Evolutionary conservation across 2,113 vertebrate genomes (phyloP), one percentile per base, ranked within the genome.

Genomic region (Microtus pennsylvanicus): DNA sequence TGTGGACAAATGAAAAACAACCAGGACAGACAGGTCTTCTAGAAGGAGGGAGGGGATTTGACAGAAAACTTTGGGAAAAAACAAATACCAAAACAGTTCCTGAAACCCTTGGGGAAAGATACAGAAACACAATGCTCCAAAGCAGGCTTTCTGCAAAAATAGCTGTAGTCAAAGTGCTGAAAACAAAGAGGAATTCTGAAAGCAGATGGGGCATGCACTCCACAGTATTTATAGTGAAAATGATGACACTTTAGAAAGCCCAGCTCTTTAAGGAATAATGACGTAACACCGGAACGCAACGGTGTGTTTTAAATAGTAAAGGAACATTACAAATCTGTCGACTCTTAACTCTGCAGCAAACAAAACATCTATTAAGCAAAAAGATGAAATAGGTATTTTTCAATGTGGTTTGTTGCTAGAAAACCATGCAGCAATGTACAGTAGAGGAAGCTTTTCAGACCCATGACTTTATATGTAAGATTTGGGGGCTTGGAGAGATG

Each of bases 331-430:
- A 24, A 26, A 70, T 13, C 30, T n/a, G 2, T 72, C 47, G 81
- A 2, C 45, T n/a, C 65, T 67, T 70, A 83, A 80, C 80, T 92
- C n/a, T 92, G 11, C 55, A 55, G 88, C 14, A 86, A 72, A 28
- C 86, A 80, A 92, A 93, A 69, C 61, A n/a, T 80, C 12, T 28
- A 30, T 75, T 14, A 88, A 61, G 76, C 83, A 58, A 38, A 42
- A 80, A 88, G 70, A 47, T 76, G 42, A 92, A 94, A 42, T 75
- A 89, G 6, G 38, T 69, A 69, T 90, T 94, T 93, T 28, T 94
- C 47, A 90, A 65, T 83, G 81, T 76, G 80, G 30, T 38, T 47
- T 91, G 17, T 85, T 50, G 26, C 50, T 12, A 86, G 55, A 26
- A 38, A 61, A 76, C 85, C 8, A 30, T 7, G 17, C 47, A 45